phyloP scores from a whole-genome alignment of 2,113 vertebrate species.

The Mastomys coucha region DNA sequence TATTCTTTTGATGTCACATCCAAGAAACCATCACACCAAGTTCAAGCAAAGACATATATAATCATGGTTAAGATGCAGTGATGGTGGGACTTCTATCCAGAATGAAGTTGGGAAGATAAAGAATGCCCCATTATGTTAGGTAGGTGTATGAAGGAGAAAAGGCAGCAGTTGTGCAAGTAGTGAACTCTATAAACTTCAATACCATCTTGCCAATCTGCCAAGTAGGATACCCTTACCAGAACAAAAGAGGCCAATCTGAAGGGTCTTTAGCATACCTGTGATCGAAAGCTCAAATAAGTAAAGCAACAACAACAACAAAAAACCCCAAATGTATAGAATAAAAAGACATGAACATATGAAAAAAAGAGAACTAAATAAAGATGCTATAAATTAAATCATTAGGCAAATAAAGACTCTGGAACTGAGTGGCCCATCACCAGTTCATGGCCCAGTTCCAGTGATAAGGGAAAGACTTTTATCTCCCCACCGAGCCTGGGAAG shows the following conservation, averaged over 20 bases:
- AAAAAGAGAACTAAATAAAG: not conserved
- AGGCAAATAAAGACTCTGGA: not conserved
- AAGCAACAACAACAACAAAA: not conserved
- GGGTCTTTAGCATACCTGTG: not conserved
- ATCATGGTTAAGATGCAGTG: not conserved
- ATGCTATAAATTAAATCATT: not conserved
- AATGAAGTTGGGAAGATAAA: not conserved
- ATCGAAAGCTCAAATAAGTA: constrained; percentile 46
- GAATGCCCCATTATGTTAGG: not conserved
- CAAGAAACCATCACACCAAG: not conserved
- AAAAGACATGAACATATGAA: not conserved
- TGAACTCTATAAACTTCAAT: not conserved
- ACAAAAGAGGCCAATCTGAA: not conserved
- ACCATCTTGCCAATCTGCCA: not conserved
- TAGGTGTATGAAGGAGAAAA: not conserved
- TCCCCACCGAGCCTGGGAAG: not conserved
- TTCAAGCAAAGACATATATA: not conserved
- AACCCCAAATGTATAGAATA: not conserved
- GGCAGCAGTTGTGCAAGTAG: not conserved
- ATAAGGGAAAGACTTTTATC: not conserved
- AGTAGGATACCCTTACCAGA: not conserved
- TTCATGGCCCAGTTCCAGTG: not conserved
- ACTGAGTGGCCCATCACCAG: not conserved
- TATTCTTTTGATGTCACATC: not conserved
- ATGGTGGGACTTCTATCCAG: not conserved